These are phyloP conservation scores for Ctenomys sociabilis DNA, from an alignment of 2,113 vertebrate genomes.

Conservation along the genomic window DNA sequence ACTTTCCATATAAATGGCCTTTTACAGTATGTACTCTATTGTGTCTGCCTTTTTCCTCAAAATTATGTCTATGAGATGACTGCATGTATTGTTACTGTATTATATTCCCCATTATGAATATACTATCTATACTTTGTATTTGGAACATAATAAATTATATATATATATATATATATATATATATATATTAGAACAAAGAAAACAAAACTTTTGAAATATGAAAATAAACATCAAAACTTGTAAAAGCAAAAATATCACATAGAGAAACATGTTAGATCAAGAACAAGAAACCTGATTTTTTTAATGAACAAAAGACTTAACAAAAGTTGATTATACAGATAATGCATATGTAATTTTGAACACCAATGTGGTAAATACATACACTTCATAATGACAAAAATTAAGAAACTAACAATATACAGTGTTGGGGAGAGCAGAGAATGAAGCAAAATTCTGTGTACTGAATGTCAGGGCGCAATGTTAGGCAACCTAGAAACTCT, in stretches of 20 bases:
- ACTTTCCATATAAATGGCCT: background rate
- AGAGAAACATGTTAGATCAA: background rate
- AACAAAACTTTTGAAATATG: background rate
- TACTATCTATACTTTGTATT: background rate
- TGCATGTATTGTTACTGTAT: background rate
- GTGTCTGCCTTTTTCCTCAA: background rate
- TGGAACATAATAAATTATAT: background rate
- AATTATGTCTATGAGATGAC: background rate
- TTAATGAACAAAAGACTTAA: background rate
- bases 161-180: background rate
- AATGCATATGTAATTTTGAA: background rate
- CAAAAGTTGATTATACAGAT: background rate
- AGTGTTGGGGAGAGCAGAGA: background rate
- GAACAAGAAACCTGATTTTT: background rate
- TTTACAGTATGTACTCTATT: background rate
- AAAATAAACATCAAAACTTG: background rate
- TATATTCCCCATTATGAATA: background rate
- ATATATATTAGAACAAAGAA: background rate
- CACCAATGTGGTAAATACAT: background rate
- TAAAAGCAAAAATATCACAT: background rate
- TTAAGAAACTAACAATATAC: background rate
- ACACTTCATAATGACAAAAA: background rate
- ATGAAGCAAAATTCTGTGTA: background rate
- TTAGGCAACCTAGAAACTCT: background rate
- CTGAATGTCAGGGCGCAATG: background rate